phyloP scores from a whole-genome alignment of 2,113 vertebrate species.

The Odobenus rosmarus region DNA sequence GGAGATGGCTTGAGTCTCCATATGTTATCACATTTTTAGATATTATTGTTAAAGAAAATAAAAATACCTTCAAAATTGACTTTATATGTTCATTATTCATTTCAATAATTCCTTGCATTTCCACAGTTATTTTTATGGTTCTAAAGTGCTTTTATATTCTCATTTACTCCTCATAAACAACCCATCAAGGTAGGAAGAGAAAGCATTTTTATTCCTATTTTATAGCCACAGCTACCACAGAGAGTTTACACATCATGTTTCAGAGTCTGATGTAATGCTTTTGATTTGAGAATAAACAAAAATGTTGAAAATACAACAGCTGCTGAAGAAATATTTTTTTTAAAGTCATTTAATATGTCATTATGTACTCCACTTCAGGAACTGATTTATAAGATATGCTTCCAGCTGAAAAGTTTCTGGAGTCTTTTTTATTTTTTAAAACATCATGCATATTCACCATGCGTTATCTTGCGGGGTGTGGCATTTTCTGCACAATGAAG shows the following conservation, averaged over 20 bases:
- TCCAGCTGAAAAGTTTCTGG: conserved; percentile 6
- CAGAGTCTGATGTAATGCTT: conserved; percentile 21
- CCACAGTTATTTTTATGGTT: conserved; percentile 49
- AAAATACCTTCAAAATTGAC: conserved; percentile 26
- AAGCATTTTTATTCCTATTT: conserved; percentile 58
- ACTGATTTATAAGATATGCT: conserved; percentile 9
- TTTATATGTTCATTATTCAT: conserved; percentile 54
- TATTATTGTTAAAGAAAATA: conserved; percentile 54
- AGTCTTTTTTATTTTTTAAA: background rate
- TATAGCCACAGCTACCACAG: background rate
- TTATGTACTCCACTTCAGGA: background rate
- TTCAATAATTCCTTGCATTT: conserved; percentile 26
- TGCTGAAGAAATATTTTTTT: conserved; percentile 28
- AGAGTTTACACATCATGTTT: conserved; percentile 58
- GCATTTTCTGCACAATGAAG: background rate
- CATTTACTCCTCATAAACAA: conserved; percentile 64
- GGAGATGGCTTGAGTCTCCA: background rate
- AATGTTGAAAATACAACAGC: conserved; percentile 33
- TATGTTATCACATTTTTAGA: background rate
- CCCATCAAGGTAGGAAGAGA: conserved; percentile 45
- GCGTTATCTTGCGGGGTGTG: background rate
- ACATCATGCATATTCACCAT: background rate
- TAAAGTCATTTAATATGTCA: conserved; percentile 5
- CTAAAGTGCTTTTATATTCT: conserved; percentile 47
- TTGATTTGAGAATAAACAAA: conserved; percentile 54